Conservation (phyloP, 2,797 vertebrate species). For the Cichlasoma orientale region DNA sequence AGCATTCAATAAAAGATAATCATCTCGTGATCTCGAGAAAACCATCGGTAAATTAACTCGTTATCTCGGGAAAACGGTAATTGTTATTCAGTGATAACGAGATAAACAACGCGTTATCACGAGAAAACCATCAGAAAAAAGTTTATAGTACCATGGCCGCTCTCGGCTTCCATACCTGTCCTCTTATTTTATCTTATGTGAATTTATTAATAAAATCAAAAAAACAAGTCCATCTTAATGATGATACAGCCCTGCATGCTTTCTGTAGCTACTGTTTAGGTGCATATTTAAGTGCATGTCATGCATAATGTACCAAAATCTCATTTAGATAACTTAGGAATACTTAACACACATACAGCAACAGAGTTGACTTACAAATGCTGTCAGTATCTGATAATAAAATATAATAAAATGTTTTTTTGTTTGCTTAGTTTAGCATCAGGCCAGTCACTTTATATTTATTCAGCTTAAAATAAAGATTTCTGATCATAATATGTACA, state of each 20-base stretch:
- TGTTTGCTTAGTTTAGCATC: neutral
- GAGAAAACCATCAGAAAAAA: too few relatives aligned
- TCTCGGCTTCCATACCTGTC: too few relatives aligned
- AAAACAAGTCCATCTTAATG: too few relatives aligned
- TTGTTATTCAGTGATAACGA: too few relatives aligned
- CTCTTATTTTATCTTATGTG: neutral
- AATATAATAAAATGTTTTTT: neutral
- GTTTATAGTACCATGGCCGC: too few relatives aligned
- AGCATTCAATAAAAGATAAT: too few relatives aligned
- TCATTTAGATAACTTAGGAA: neutral
- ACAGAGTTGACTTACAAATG: neutral
- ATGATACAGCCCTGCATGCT: rapidly evolving
- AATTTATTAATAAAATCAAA: neutral
- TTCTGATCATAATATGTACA: neutral
- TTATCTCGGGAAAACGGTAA: too few relatives aligned
- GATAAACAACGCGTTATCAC: too few relatives aligned
- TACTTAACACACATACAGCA: neutral
- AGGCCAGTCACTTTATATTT: rapidly evolving
- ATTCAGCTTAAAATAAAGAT: neutral
- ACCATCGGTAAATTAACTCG: too few relatives aligned
- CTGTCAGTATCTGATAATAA: rapidly evolving
- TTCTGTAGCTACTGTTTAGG: neutral
- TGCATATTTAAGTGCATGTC: neutral
- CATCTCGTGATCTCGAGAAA: too few relatives aligned
- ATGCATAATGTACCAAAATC: rapidly evolving